Conservation (phyloP, 2,888 invertebrate species). For the Heteropelma amictum region DNA sequence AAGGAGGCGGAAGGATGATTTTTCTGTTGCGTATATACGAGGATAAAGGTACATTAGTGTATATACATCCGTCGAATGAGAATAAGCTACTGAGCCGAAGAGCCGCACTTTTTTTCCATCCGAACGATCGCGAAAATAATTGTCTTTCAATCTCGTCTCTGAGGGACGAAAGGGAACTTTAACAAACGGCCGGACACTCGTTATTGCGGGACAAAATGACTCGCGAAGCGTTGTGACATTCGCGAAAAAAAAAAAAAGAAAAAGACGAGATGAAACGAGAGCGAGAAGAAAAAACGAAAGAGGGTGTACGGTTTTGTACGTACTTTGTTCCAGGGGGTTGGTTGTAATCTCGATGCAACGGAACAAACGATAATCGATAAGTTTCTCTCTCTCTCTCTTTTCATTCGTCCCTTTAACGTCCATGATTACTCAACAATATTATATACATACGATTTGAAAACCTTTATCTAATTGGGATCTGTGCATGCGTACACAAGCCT, state of each 20-base stretch:
- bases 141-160: slow-evolving; percentile 48
- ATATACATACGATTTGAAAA: slow-evolving; percentile 10
- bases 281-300: not conserved
- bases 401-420: not conserved
- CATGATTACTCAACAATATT: slow-evolving; percentile 36
- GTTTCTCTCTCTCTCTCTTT: not conserved
- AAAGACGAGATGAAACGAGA: not conserved
- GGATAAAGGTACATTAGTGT: not conserved
- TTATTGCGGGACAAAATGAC: slow-evolving; percentile 38
- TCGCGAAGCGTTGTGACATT: slow-evolving; percentile 18
- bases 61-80: not conserved
- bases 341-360: slow-evolving; percentile 29
- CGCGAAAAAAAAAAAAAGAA: not conserved
- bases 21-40: slow-evolving; percentile 6
- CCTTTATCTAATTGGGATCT: slow-evolving; percentile 54
- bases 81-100: not conserved
- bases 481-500: slow-evolving; percentile 21
- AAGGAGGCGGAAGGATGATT: slow-evolving; percentile 2
- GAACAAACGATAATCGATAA: slow-evolving; percentile 20
- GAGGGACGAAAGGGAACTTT: slow-evolving; percentile 24
- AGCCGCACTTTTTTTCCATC: slow-evolving; percentile 42
- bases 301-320: not conserved
- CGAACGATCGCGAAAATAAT: slow-evolving; percentile 56
- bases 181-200: slow-evolving; percentile 23
- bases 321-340: not conserved